phyloP scores from a whole-genome alignment of 2,113 vertebrate species.

The Sander vitreus region DNA sequence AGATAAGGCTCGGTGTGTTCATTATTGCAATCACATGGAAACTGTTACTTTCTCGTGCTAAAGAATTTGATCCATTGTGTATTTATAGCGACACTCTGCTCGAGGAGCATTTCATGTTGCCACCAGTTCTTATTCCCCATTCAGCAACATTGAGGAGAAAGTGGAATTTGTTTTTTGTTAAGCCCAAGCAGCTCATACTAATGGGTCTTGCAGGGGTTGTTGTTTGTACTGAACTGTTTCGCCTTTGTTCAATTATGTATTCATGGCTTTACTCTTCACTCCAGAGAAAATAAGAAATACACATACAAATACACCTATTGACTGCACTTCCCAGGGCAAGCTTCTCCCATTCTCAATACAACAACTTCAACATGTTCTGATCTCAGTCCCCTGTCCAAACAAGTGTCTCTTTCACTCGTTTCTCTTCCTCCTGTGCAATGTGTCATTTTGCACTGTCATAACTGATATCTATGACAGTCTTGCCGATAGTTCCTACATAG shows the following conservation, averaged over 20 bases:
- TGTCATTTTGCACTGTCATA: conserved; percentile 83
- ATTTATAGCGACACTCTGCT: conserved; percentile 33
- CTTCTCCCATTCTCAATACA: conserved; percentile 62
- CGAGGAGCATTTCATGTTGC: conserved; percentile 33
- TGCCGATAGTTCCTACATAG: conserved; percentile 73
- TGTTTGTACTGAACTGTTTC: conserved; percentile 71
- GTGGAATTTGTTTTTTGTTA: conserved; percentile 65
- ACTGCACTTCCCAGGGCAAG: conserved; percentile 53
- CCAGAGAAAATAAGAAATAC: conserved; percentile 69
- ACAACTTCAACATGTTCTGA: conserved; percentile 64
- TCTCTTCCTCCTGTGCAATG: conserved; percentile 54
- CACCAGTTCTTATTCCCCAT: conserved; percentile 20
- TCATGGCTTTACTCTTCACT: conserved; percentile 64
- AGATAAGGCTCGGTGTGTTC: conserved; percentile 59
- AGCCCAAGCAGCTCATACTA: conserved; percentile 71
- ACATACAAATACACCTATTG: conserved; percentile 47
- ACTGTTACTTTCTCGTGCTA: conserved; percentile 19
- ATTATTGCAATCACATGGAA: conserved; percentile 50
- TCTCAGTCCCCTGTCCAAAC: conserved; percentile 60
- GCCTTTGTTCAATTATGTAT: conserved; percentile 76
- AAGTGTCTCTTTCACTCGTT: conserved; percentile 69
- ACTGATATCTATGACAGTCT: conserved; percentile 79
- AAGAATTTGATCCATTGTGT: conserved; percentile 25
- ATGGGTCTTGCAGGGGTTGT: conserved; percentile 71
- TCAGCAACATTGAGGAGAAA: conserved; percentile 40